These are phyloP conservation scores for Xiphophorus maculatus DNA, from an alignment of 2,113 vertebrate genomes.

Conservation along the genomic window DNA sequence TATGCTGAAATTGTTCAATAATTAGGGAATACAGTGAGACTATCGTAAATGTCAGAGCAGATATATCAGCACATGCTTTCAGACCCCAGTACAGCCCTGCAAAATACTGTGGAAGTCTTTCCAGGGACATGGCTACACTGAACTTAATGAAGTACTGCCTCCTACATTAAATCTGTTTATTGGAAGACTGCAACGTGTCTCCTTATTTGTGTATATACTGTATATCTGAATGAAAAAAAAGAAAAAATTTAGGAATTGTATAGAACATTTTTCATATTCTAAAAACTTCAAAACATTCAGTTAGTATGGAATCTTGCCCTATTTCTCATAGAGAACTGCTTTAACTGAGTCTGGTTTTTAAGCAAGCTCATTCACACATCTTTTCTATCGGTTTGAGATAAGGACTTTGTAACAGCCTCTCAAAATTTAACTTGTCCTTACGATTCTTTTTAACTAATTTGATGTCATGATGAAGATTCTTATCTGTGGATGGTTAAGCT, in stretches of 20 bases:
- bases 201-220: neutral
- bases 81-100: conserved; percentile 28
- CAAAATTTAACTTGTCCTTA: no score
- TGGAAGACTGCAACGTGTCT: conserved; percentile 15
- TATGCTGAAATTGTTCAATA: conserved; percentile 71
- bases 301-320: neutral
- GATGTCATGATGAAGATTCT: neutral
- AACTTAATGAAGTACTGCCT: conserved; percentile 42
- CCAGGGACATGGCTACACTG: conserved; percentile 15
- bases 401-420: no score
- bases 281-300: neutral
- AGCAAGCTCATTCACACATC: no score
- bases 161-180: conserved; percentile 39
- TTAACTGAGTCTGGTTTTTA: no score
- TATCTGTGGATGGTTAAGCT: neutral
- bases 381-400: no score
- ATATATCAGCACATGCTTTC: conserved; percentile 65
- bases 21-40: conserved; percentile 68
- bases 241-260: neutral
- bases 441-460: neutral
- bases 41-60: conserved; percentile 59
- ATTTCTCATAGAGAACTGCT: no score
- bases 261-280: neutral
- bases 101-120: conserved; percentile 41
- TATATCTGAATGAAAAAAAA: no score